A percentile compares a stretch with the other conserved stretches of the same genome.
Evolutionary conservation across 2,797 vertebrate species (phyloP).

Genomic region (Pipistrellus nathusii): DNA sequence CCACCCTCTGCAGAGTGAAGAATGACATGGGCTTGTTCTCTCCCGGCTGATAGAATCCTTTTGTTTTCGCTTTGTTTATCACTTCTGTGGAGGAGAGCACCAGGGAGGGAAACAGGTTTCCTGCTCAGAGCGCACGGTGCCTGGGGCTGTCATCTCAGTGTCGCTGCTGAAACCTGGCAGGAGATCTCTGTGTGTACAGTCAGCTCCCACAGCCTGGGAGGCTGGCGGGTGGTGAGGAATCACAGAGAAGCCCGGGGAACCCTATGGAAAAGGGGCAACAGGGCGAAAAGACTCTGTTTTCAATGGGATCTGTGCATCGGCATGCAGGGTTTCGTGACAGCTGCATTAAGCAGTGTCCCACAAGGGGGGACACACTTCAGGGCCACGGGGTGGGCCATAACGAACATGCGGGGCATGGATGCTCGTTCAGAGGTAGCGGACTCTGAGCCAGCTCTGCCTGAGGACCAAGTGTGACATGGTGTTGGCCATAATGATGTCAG

Average conservation of each 20-base stretch:
- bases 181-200: neutral
- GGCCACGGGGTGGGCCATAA: neutral
- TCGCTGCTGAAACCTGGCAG: neutral
- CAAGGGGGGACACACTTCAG: too few relatives aligned
- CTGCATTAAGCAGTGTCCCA: too few relatives aligned
- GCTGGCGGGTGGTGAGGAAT: neutral
- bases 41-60: neutral
- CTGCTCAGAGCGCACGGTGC: neutral
- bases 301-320: neutral
- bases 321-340: neutral
- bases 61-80: neutral
- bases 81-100: neutral
- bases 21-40: neutral
- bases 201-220: neutral
- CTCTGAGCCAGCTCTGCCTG: neutral
- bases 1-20: neutral
- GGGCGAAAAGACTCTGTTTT: neutral
- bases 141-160: neutral
- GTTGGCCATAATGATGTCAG: neutral
- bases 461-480: neutral
- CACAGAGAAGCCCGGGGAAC: neutral
- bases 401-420: fast-evolving
- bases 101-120: neutral
- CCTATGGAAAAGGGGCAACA: neutral
- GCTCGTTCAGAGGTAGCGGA: neutral